Conservation (phyloP, 1,140 invertebrate genomes). For the Panulirus ornatus region DNA sequence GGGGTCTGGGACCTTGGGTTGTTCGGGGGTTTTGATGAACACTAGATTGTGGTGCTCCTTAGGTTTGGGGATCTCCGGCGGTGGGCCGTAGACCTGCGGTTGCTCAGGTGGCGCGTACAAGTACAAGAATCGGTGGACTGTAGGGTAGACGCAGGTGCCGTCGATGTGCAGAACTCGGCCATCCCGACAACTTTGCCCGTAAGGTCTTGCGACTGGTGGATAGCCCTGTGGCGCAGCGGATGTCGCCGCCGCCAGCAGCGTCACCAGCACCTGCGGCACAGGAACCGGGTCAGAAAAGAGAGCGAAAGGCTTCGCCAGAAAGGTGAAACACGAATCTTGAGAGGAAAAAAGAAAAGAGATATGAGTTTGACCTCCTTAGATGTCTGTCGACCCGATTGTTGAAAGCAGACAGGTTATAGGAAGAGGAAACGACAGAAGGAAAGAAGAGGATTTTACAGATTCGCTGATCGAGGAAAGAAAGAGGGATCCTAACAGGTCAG, state of each 20-base stretch:
- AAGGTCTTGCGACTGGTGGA: background rate
- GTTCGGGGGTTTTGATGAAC: constrained; percentile 36
- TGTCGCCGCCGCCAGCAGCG: background rate
- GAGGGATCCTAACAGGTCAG: too few relatives aligned
- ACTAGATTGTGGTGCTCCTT: constrained; percentile 2
- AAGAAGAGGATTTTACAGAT: too few relatives aligned
- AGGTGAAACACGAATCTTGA: too few relatives aligned
- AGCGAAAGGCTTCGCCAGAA: too few relatives aligned
- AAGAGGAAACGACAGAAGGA: too few relatives aligned
- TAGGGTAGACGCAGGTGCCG: constrained; percentile 12
- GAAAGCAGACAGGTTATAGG: too few relatives aligned
- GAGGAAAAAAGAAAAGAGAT: too few relatives aligned
- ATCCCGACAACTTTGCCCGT: background rate
- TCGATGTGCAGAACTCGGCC: background rate
- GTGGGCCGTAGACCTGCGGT: background rate
- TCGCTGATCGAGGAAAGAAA: too few relatives aligned
- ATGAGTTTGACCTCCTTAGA: too few relatives aligned
- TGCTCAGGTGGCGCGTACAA: background rate
- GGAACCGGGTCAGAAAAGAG: too few relatives aligned
- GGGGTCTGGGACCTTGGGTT: background rate
- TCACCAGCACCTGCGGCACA: background rate
- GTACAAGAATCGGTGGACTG: background rate
- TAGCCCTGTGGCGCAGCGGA: background rate
- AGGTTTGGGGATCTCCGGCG: constrained; percentile 11
- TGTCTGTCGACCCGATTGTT: too few relatives aligned